These are phyloP conservation scores for Celastrina argiolus DNA, from an alignment of 2,888 invertebrate genomes.

Conservation along the genomic window DNA sequence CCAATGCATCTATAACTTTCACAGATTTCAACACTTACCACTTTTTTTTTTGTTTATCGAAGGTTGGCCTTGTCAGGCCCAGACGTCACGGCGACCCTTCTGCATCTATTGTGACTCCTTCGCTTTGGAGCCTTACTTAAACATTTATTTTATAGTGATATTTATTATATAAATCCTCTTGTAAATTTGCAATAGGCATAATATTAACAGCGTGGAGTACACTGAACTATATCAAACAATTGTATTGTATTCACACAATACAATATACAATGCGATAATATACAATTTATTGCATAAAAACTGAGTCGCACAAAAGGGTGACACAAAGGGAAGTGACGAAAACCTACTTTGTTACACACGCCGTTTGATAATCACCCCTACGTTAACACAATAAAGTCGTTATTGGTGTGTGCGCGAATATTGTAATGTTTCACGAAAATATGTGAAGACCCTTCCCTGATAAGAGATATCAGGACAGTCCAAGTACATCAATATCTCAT, in stretches of 20 bases:
- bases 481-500: constrained; percentile 17
- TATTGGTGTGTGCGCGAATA: not conserved
- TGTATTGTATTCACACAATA: constrained; percentile 9
- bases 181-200: too few relatives aligned
- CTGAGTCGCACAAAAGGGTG: constrained; percentile 2
- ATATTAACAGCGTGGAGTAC: too few relatives aligned
- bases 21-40: too few relatives aligned
- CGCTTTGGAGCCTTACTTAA: too few relatives aligned
- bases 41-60: too few relatives aligned
- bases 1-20: too few relatives aligned
- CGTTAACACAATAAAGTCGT: not conserved
- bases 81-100: too few relatives aligned
- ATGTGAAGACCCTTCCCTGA: constrained; percentile 9
- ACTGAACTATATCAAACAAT: not conserved
- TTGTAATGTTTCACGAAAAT: constrained; percentile 16
- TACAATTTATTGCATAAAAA: constrained; percentile 13
- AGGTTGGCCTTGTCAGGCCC: too few relatives aligned
- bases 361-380: not conserved
- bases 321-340: constrained; percentile 16
- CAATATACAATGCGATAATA: constrained; percentile 10
- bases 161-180: not conserved
- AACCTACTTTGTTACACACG: not conserved
- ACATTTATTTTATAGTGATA: too few relatives aligned
- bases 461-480: constrained; percentile 19
- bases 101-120: too few relatives aligned